phyloP scores from a whole-genome alignment of 2,113 vertebrate species.

The Aphelocoma coerulescens region DNA sequence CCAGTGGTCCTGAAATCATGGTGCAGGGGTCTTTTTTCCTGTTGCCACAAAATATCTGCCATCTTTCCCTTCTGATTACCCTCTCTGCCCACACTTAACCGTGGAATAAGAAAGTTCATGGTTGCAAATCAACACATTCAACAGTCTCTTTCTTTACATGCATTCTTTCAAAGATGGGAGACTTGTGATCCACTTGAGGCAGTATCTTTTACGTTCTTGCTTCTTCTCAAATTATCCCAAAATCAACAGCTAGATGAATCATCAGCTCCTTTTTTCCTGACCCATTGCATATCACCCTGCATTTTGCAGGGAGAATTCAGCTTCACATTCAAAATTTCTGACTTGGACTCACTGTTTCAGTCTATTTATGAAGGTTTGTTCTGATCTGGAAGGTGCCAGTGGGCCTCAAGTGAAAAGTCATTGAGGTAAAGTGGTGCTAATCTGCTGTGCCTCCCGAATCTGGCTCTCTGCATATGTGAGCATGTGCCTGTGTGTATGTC shows the following conservation, averaged over 20 bases:
- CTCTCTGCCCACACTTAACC: neutral
- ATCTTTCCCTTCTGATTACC: neutral
- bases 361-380: neutral
- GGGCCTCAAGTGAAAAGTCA: neutral
- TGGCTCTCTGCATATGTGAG: neutral
- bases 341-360: neutral
- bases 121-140: neutral
- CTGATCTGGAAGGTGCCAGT: neutral
- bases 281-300: neutral
- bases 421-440: neutral
- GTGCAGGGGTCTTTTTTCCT: neutral
- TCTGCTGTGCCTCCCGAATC: neutral
- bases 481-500: rapidly evolving
- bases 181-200: neutral
- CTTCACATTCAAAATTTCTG: neutral
- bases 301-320: neutral
- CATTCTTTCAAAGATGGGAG: neutral
- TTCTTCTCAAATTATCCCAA: neutral
- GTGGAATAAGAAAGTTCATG: neutral
- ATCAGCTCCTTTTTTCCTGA: neutral
- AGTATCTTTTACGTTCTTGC: neutral
- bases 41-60: neutral
- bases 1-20: neutral
- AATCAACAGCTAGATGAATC: neutral
- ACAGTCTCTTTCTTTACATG: neutral